These are phyloP conservation scores for Eupithecia dodoneata DNA, from an alignment of 2,888 invertebrate species.

Conservation along the genomic window DNA sequence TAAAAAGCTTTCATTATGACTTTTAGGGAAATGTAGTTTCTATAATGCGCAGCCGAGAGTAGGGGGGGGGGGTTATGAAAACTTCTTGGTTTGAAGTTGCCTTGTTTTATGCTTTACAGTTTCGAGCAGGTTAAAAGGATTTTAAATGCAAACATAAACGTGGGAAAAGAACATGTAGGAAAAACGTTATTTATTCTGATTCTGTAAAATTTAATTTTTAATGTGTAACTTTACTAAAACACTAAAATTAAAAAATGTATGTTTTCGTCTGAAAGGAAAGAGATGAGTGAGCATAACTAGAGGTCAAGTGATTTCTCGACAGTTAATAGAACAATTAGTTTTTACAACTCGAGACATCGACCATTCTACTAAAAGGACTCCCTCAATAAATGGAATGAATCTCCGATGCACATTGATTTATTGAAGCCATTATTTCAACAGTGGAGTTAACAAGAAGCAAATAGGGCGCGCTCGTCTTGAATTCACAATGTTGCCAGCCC, in stretches of 20 bases:
- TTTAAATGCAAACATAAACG: neutral
- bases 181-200: neutral
- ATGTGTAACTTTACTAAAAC: neutral
- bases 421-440: conserved; percentile 27
- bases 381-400: conserved; percentile 15
- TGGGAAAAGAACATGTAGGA: neutral
- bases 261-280: too few relatives aligned
- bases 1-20: conserved; percentile 35
- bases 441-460: conserved; percentile 31
- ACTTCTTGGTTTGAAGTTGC: conserved; percentile 23
- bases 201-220: neutral
- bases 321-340: neutral
- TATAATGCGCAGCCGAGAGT: conserved; percentile 18
- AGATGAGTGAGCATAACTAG: neutral
- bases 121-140: neutral
- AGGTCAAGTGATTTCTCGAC: neutral
- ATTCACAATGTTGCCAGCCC: conserved; percentile 27
- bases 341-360: neutral
- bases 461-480: conserved; percentile 24
- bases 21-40: conserved; percentile 24
- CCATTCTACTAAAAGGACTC: neutral
- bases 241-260: neutral
- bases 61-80: conserved; percentile 15
- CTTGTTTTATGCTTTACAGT: neutral
- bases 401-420: conserved; percentile 24